These are phyloP conservation scores for Limnephilus lunatus DNA, from an alignment of 2,888 invertebrate species.

Conservation along the genomic window DNA sequence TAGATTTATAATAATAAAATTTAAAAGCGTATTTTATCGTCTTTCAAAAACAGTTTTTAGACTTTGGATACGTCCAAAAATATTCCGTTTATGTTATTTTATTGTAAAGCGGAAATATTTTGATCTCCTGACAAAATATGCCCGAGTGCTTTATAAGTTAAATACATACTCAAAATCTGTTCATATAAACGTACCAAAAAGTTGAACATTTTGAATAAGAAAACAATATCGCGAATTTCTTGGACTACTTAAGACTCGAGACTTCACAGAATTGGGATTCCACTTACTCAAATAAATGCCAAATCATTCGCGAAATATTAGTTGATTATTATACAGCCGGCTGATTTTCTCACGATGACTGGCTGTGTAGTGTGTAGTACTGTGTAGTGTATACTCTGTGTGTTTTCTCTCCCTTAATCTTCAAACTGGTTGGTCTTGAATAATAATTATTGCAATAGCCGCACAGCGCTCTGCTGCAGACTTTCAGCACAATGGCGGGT, in stretches of 20 bases:
- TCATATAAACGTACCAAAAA: not conserved
- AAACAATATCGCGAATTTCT: not conserved
- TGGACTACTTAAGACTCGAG: not conserved
- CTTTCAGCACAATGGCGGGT: not conserved
- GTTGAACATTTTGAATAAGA: no score
- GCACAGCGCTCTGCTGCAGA: not conserved
- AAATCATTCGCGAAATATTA: conserved; percentile 47
- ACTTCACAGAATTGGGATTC: not conserved
- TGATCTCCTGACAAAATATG: no score
- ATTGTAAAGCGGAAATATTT: no score
- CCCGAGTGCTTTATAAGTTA: no score
- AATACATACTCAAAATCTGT: no score
- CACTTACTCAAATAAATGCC: conserved; percentile 6
- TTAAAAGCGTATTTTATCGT: no score
- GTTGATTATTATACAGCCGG: conserved; percentile 31
- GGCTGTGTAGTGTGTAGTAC: not conserved
- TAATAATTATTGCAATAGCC: conserved; percentile 25
- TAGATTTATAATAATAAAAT: no score
- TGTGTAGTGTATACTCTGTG: not conserved
- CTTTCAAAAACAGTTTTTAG: no score
- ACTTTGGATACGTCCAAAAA: no score
- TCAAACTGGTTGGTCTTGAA: conserved; percentile 45
- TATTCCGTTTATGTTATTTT: no score
- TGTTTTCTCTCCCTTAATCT: conserved; percentile 44
- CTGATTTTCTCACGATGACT: conserved; percentile 50